phyloP scores from a whole-genome alignment of 1,140 invertebrate species.

The Cydia fagiglandana region DNA sequence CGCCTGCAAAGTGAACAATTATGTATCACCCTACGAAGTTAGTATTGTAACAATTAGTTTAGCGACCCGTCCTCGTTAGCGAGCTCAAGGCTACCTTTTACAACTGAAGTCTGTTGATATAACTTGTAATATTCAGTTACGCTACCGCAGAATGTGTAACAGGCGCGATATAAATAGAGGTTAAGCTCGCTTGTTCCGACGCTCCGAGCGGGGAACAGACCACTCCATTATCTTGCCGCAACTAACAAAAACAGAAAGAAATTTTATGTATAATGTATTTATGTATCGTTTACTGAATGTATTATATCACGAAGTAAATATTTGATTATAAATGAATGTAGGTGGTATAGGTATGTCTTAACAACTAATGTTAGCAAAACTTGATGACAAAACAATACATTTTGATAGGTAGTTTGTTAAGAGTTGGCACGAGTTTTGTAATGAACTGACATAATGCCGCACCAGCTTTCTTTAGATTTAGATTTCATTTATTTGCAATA shows the following conservation, averaged over 20 bases:
- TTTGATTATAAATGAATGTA: too few species aligned
- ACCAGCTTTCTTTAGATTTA: too few species aligned
- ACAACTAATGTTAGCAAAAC: too few species aligned
- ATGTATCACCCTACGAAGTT: background rate
- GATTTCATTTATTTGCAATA: too few species aligned
- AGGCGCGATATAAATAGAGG: conserved; percentile 68
- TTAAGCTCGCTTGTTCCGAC: conserved; percentile 60
- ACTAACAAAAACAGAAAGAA: conserved; percentile 72
- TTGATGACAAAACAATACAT: too few species aligned
- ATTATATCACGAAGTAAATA: too few species aligned
- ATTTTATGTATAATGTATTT: conserved; percentile 40
- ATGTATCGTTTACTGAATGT: too few species aligned
- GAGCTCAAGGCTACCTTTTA: conserved; percentile 53
- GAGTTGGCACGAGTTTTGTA: too few species aligned
- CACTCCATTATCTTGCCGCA: conserved; percentile 70
- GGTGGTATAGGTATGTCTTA: too few species aligned
- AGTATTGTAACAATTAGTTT: conserved; percentile 36
- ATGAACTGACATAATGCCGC: too few species aligned
- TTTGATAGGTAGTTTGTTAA: too few species aligned
- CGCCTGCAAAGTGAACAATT: conserved; percentile 5
- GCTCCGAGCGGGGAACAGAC: conserved; percentile 63
- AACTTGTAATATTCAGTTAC: conserved; percentile 70
- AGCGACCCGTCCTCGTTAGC: conserved; percentile 47
- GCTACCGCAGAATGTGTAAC: conserved; percentile 59
- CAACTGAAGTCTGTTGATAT: conserved; percentile 55